Base-by-base conservation (phyloP, 2,113 vertebrate species). In the Cinclus mexicanus region DNA sequence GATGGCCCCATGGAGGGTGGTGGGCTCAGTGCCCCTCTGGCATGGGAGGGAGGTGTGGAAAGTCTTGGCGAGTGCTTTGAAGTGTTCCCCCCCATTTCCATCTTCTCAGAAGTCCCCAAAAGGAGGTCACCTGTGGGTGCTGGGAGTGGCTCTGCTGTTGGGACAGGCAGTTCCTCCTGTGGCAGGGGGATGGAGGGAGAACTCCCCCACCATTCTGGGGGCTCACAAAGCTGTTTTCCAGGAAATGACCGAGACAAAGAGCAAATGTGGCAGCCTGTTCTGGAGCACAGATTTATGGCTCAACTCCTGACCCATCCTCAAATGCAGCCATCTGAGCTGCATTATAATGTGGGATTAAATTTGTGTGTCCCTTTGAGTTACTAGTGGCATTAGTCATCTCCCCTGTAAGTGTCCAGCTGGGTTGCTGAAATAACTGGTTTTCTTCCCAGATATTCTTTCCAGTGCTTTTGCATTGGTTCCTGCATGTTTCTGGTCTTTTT, bases 291-390 rank as follows among this genome's bases (percentile, higher is more conserved):
- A 94, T 87, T 93, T 91, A 85, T 87, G 88, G 59, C 87, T 76
- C 85, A 74, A 53, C 82, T 97, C 84, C 77, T 95, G 94, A 92
- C 85, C 94, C 70, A 18, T 76, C 89, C 52, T 80, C 74, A 78
- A 80, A 84, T 70, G 79, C 76, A 87, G 87, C 60, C 1, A 0
- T 69, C 74, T 4, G 22, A 69, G 47, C 80, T 6, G 47, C 37
- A 31, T 94, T 93, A 37, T 57, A 84, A 57, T 56, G 39, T 10
- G 57, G 69, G n/a, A 90, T 96, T 92, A 81, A 91, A 89, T 85
- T 41, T 87, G 46, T 0, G 0, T 39, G 77, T 87, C 77, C 20
- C 42, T 96, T 86, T 76, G 81, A 88, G 83, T 95, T 93, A 89
- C 67, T 79, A 17, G 33, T 56, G 76, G 12, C 68, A 67, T 95